Base-by-base conservation (phyloP, 2,113 vertebrate species). In the Poeciliopsis prolifica region DNA sequence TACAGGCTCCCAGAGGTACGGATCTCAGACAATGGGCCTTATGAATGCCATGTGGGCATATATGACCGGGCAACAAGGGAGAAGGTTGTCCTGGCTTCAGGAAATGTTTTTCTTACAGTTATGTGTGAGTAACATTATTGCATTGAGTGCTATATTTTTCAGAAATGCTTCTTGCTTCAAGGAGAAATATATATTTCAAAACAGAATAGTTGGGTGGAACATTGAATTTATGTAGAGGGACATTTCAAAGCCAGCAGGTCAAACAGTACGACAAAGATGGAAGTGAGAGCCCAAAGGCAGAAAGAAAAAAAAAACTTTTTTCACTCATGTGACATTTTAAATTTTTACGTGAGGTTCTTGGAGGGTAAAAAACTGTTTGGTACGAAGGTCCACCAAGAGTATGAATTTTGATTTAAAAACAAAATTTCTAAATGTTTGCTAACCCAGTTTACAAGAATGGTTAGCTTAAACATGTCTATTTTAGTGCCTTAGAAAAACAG, bases 31-130 rank as follows among this genome's bases (percentile, higher is more conserved):
- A 99, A 97, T 0, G 98, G 98, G 19, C 97, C 98, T 75, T 99
- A 99, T 0, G 97, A 99, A 86, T 99, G 98, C 86, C 97, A 99
- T 0, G 98, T 99, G 88, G 97, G 97, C 61, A 99, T 99, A 90
- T 99, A 99, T 0, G 98, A 99, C 92, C 92, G 97, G 4, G 96
- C 97, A 65, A 98, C 97, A 0, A 79, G 97, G 61, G 97, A 99
- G 89, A 99, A 99, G 84, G 97, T 99, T 86, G 97, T 99, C 40
- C 92, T 99, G 86, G 97, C 98, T 0, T 99, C 97, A 0, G 97
- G 97, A 76, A 97, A 98, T 10, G 91, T 98, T 35, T 97, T 98
- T 87, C 97, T 99, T 79, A 98, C 97, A 0, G 98, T 99, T 82
- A 99, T 98, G 96, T 97, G 98, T 99, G 88, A 98, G 97, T 94